Conservation (phyloP, 1,140 invertebrate genomes). For the Zaprionus inermis region DNA sequence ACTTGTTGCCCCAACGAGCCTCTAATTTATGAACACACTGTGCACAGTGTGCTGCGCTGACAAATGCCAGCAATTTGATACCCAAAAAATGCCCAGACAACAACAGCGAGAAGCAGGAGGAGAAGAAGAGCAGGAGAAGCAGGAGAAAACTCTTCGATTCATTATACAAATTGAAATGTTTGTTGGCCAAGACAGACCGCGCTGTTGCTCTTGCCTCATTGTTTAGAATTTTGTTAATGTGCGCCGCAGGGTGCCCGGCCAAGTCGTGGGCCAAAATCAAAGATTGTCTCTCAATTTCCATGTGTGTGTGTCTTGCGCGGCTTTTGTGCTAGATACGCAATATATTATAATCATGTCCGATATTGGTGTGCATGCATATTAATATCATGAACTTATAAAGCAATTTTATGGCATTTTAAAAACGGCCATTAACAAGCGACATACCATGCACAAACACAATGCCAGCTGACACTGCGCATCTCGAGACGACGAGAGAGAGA, state of each 20-base stretch:
- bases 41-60: slow-evolving; percentile 52
- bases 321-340: slow-evolving; percentile 78
- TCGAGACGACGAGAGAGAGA: too few species aligned
- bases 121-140: neutral
- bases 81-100: slow-evolving; percentile 33
- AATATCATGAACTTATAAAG: slow-evolving; percentile 79
- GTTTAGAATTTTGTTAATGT: slow-evolving; percentile 73
- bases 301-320: slow-evolving; percentile 36
- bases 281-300: slow-evolving; percentile 37
- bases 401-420: slow-evolving; percentile 81
- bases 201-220: slow-evolving; percentile 30
- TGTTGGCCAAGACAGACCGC: slow-evolving; percentile 30
- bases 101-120: slow-evolving; percentile 21
- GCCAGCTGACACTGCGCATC: slow-evolving; percentile 54
- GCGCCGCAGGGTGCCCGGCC: slow-evolving; percentile 53
- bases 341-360: slow-evolving; percentile 81
- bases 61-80: slow-evolving; percentile 79
- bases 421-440: slow-evolving; percentile 75
- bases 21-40: slow-evolving; percentile 69
- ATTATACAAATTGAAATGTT: slow-evolving; percentile 77
- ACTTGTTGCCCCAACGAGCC: slow-evolving; percentile 61
- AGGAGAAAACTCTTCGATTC: slow-evolving; percentile 8
- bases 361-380: slow-evolving; percentile 80
- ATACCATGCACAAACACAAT: slow-evolving; percentile 74
- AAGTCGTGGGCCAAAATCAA: slow-evolving; percentile 61